A percentile compares a stretch with the other conserved stretches of the same genome.
phyloP scores from a whole-genome alignment of 1,140 invertebrate genomes.

The Penaeus vannamei region DNA sequence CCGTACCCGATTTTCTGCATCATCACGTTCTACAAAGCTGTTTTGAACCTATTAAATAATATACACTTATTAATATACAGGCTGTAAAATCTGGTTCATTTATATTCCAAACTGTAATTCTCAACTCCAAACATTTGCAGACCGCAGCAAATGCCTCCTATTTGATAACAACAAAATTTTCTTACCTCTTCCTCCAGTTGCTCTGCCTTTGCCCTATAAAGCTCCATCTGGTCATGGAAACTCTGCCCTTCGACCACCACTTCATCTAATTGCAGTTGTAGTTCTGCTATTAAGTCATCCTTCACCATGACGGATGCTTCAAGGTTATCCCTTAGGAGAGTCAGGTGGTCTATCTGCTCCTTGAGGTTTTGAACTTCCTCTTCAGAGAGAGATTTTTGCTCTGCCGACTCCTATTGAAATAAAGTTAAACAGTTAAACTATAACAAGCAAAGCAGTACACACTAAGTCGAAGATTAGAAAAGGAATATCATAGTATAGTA shows the following conservation, averaged over 20 bases:
- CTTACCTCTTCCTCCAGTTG: slow-evolving; percentile 4
- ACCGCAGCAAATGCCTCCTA: not conserved
- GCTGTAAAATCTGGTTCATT: not conserved
- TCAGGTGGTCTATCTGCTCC: slow-evolving; percentile 60
- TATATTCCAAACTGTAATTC: not conserved
- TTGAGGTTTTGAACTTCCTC: slow-evolving; percentile 42
- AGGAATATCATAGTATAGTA: not conserved
- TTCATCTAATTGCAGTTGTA: slow-evolving; percentile 56
- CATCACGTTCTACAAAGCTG: slow-evolving; percentile 13
- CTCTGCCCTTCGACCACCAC: slow-evolving; percentile 45
- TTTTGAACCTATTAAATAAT: slow-evolving; percentile 31
- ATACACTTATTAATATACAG: not conserved
- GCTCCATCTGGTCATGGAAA: slow-evolving; percentile 45
- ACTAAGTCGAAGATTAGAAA: not conserved
- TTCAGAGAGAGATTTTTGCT: slow-evolving; percentile 30
- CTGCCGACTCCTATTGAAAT: not conserved
- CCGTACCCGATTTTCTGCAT: slow-evolving; percentile 38
- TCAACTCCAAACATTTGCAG: not conserved
- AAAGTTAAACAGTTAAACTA: not conserved
- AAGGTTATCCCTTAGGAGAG: slow-evolving; percentile 60
- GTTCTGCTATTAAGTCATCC: slow-evolving; percentile 61
- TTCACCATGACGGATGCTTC: slow-evolving; percentile 57
- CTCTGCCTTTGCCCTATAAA: not conserved
- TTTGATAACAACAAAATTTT: not conserved
- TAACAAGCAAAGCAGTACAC: not conserved